Evolutionary conservation across 2,797 vertebrate genomes (phyloP), one percentile per base, ranked within the genome.

Genomic region (Pseudomugil gertrudae): DNA sequence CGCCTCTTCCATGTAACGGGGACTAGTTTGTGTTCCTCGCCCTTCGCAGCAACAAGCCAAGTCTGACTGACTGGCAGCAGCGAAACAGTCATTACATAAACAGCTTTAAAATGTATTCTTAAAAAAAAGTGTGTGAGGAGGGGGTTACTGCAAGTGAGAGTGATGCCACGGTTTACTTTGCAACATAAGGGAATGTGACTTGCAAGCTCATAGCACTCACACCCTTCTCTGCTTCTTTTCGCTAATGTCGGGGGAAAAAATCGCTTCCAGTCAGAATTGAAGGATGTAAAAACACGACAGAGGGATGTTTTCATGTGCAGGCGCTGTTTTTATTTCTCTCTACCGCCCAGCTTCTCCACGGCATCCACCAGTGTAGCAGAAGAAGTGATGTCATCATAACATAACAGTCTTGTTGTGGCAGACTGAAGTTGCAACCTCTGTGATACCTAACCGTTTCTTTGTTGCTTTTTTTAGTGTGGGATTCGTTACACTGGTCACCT

Each of bases 381-480:
- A 88, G 30, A 84, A 90, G 81, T 92, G 90, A 90, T 89, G 88
- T 92, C 91, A 91, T 90, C 89, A 84, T 85, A 89, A 85, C 83
- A 89, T 66, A 77, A 64, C 69, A 60, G 26, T 80, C 54, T 86
- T 83, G 72, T 77, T 83, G 84, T 85, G 78, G 73, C 79, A 79
- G 82, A 76, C 66, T 81, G 63, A 76, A 86, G 75, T 84, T 87
- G 56, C 51, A 45, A 33, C 33, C 24, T 72, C 47, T 59, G 66
- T 78, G 14, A 81, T 81, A 64, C 45, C 35, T 87, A 88, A 88
- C 79, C 62, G 69, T 69, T 32, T 83, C 67, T 84, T 48, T 48
- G 58, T 71, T 83, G 81, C 53, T 84, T 19, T 87, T 87, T 89
- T 40, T 89, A 90, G 88, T 83, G 80, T 65, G 81, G 58, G 89